A percentile compares a stretch with the other conserved stretches of the same genome.
These are phyloP conservation scores for Gryllus longicercus DNA, from an alignment of 2,888 invertebrate species.

Conservation along the genomic window DNA sequence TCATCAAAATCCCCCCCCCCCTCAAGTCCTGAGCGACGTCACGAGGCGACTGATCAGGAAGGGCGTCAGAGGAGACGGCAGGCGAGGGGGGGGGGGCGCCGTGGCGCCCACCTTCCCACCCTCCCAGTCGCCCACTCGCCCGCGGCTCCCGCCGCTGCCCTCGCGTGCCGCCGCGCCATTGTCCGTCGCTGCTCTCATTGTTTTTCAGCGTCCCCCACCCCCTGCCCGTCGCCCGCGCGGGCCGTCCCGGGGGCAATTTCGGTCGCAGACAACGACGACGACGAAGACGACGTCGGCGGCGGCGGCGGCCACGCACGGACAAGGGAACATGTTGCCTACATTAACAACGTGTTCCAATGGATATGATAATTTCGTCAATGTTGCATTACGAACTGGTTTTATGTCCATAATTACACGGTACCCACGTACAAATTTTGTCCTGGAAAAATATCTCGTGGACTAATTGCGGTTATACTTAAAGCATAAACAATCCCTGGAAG, in stretches of 20 bases:
- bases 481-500: constrained; percentile 17
- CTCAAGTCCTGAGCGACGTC: too few species aligned
- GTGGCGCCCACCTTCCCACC: background rate
- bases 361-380: constrained; percentile 17
- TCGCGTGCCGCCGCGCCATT: background rate
- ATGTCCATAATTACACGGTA: constrained; percentile 17
- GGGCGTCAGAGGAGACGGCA: too few species aligned
- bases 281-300: background rate
- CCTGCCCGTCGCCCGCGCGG: background rate
- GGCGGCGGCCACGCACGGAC: background rate
- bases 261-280: background rate
- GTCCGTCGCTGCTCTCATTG: background rate
- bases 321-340: constrained; percentile 17
- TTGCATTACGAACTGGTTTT: constrained; percentile 17
- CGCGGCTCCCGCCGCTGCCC: background rate
- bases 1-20: too few species aligned
- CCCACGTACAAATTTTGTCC: constrained; percentile 17
- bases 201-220: background rate
- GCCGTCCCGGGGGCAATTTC: constrained; percentile 9
- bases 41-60: too few species aligned
- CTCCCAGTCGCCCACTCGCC: background rate
- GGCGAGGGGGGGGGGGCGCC: too few species aligned
- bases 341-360: constrained; percentile 17
- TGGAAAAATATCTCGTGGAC: constrained; percentile 17
- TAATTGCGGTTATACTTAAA: constrained; percentile 17